Base-by-base conservation (phyloP, 2,797 vertebrate genomes). In the Odontamblyopus lacepedii region DNA sequence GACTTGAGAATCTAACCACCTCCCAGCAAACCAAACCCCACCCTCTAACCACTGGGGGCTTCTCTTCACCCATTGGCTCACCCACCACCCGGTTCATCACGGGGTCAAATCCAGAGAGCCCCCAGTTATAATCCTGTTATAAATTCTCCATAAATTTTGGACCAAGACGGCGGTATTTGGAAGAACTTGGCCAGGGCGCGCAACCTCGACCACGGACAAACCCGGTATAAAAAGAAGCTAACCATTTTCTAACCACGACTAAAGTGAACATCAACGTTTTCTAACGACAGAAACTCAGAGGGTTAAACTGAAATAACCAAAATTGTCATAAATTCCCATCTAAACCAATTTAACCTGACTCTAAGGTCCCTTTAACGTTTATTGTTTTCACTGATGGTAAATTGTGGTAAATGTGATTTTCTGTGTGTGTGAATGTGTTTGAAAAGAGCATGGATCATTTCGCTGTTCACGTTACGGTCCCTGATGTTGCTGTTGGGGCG, bases 291-390 rank as follows among this genome's bases (percentile, higher is more conserved):
- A 84, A 91, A 91, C 93, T 94, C 92, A 93, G 93, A 94, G 93
- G 92, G 93, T 94, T 94, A 94, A 95, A 93, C 87, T 63, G 9
- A 80, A 83, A 70, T 76, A 79, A 79, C 51, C 82, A 77, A 85
- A 90, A 88, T 89, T 89, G 35, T 41, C 63, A 64, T 82, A 68
- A 69, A 51, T 67, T 69, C 26, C 32, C 9, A 69, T 76, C 71
- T 63, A 70, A 75, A 29, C 23, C 15, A 78, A 77, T 72, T 63
- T 56, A 65, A 69, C 83, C 70, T 67, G 76, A 67, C 63, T 66
- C 67, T 35, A 85, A 91, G 87, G 94, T 95, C 94, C 94, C 94
- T 95, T 95, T 95, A 95, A 93, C 94, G 64, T 93, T 92, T 93
- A 94, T 89, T 92, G 90, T 91, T 90, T 90, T 90, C 88, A 88